These are phyloP conservation scores for Thunnus albacares DNA, from an alignment of 2,797 vertebrate genomes.

Conservation along the genomic window DNA sequence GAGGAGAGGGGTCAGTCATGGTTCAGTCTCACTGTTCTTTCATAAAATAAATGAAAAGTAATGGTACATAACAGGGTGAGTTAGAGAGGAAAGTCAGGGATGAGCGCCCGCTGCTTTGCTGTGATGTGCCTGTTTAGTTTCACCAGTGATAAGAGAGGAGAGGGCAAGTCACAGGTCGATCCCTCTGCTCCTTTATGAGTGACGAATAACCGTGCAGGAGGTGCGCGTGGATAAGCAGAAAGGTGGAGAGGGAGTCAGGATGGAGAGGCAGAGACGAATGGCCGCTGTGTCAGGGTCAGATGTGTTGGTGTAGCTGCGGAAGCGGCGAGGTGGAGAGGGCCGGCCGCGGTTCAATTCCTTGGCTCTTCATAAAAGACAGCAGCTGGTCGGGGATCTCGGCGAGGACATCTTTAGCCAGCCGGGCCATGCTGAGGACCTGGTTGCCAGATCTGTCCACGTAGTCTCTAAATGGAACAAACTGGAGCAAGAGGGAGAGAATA, in stretches of 20 bases:
- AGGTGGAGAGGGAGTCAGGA: not conserved
- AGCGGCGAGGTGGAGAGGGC: slow-evolving; percentile 76
- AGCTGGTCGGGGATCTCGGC: slow-evolving; percentile 95
- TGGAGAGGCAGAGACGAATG: slow-evolving; percentile 11
- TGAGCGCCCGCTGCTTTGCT: slow-evolving; percentile 26
- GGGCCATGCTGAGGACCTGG: slow-evolving; percentile 97
- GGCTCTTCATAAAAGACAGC: slow-evolving; percentile 93
- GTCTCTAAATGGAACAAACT: slow-evolving; percentile 99
- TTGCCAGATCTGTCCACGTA: slow-evolving; percentile 96
- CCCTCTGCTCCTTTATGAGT: slow-evolving; percentile 25
- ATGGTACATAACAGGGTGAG: slow-evolving; percentile 3
- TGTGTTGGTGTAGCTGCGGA: slow-evolving; percentile 73
- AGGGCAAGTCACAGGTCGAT: slow-evolving; percentile 16
- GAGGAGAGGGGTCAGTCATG: slow-evolving; percentile 14
- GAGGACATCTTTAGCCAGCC: slow-evolving; percentile 93
- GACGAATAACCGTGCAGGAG: slow-evolving; percentile 27
- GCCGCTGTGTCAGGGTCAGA: slow-evolving; percentile 52
- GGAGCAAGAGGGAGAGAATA: slow-evolving; percentile 8
- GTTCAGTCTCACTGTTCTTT: slow-evolving; percentile 20
- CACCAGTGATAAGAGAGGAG: slow-evolving; percentile 36
- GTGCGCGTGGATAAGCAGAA: slow-evolving; percentile 18
- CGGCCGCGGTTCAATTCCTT: slow-evolving; percentile 89
- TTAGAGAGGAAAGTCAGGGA: slow-evolving; percentile 26
- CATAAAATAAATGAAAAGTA: slow-evolving; percentile 13
- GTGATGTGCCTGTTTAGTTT: slow-evolving; percentile 48